These are phyloP conservation scores for Leptura quadrifasciata DNA, from an alignment of 2,888 invertebrate genomes.

Conservation along the genomic window DNA sequence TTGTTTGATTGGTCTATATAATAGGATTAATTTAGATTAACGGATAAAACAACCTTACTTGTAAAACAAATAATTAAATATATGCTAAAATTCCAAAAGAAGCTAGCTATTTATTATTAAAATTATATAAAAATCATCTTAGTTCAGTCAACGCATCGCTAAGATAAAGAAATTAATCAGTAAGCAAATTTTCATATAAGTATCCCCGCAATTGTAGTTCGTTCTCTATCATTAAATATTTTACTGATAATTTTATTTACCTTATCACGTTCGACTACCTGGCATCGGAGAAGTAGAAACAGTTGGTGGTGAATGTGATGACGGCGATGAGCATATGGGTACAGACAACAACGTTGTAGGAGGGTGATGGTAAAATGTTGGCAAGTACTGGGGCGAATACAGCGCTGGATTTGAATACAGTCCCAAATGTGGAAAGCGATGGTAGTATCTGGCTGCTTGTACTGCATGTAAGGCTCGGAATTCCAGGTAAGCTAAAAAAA, in stretches of 20 bases:
- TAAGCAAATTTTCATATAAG: too few species aligned
- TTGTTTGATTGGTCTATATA: too few species aligned
- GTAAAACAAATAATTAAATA: too few species aligned
- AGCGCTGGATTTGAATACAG: constrained; percentile 62
- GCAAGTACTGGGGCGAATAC: constrained; percentile 68
- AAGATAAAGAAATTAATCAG: too few species aligned
- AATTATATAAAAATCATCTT: too few species aligned
- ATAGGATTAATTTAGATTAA: too few species aligned
- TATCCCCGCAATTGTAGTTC: too few species aligned
- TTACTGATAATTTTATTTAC: constrained; percentile 51
- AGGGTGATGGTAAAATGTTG: constrained; percentile 63
- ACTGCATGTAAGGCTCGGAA: constrained; percentile 67
- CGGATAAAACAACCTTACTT: too few species aligned
- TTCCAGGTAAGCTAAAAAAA: constrained; percentile 67
- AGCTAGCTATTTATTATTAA: too few species aligned
- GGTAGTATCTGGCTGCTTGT: constrained; percentile 65
- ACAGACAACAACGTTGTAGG: constrained; percentile 60
- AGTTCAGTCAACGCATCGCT: too few species aligned
- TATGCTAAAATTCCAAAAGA: too few species aligned
- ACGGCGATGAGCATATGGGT: constrained; percentile 57
- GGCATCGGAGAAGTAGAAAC: constrained; percentile 48
- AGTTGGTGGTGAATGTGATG: constrained; percentile 33
- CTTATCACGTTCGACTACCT: constrained; percentile 66
- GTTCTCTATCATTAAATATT: neutral
- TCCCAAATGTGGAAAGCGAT: constrained; percentile 62